Evolutionary conservation across 1,140 invertebrate genomes (phyloP), one percentile per base, ranked within the genome.

Genomic region (Acromyrmex heyeri): DNA sequence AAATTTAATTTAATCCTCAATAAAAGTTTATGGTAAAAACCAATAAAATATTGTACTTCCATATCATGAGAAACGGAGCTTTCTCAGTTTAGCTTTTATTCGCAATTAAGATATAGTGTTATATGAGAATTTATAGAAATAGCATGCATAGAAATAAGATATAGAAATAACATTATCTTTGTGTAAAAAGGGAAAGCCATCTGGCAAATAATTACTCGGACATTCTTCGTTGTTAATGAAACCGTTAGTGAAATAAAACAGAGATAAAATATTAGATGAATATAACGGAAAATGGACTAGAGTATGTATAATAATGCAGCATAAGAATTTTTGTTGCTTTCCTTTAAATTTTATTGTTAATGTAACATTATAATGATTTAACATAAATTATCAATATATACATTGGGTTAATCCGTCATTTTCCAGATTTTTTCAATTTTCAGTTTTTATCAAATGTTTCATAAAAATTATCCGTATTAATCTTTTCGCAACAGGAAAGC

Each of bases 191-290:
- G n/a, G 55, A 59, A 76, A 76, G 34, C 55, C 34, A 76, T 76
- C n/a, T 61, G 55, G 55, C 73, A 59, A 38, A 38, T 59, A 59
- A 61, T 14, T 59, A 59, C 55, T 21, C 7, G 3, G 30, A 24
- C 16, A 27, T 50, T 48, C 24, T 18, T 64, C 34, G 24, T 48
- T 48, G 34, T 64, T 78, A 76, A 34, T 24, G 55, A 59, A 38
- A 76, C 73, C 73, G 55, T 76, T 78, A 30, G 24, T 77, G 24
- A 78, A 78, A 48, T 64, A 78, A 78, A 78, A 24, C 59, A 12
- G 18, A 64, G 38, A 64, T 48, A 48, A 24, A 24, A 50, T 65
- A 64, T 64, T 64, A 48, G 59, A 64, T 78, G 61, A 61, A 78
- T 77, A 62, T 77, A 77, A 77, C 38, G 38, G 16, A 77, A 38